Percentiles rank a stretch among this genome's conserved stretches.
These are phyloP conservation scores for Leguminivora glycinivorella DNA, from an alignment of 1,140 invertebrate genomes.

Conservation along the genomic window DNA sequence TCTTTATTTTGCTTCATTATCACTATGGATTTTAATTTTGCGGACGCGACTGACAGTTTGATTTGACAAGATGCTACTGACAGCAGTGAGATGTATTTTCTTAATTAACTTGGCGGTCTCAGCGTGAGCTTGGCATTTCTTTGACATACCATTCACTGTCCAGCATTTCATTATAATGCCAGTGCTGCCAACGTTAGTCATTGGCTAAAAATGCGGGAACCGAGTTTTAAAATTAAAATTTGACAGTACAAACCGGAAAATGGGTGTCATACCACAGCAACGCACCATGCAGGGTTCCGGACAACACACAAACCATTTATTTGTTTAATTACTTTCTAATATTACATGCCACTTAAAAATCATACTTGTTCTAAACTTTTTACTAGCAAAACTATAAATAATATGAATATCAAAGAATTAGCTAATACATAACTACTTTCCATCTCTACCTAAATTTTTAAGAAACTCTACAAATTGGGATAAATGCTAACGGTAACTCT, in stretches of 20 bases:
- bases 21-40: slow-evolving; percentile 25
- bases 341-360: too few relatives aligned
- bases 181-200: not conserved
- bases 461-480: too few relatives aligned
- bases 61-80: not conserved
- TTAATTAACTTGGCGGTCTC: not conserved
- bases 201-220: not conserved
- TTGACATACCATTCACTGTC: not conserved
- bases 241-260: not conserved
- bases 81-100: slow-evolving; percentile 4
- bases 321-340: not conserved
- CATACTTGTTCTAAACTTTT: too few relatives aligned
- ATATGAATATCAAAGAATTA: too few relatives aligned
- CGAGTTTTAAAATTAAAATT: not conserved
- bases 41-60: slow-evolving; percentile 13
- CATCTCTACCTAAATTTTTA: too few relatives aligned
- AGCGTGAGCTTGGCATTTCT: not conserved
- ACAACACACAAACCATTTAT: not conserved
- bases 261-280: not conserved
- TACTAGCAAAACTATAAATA: too few relatives aligned
- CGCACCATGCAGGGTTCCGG: not conserved
- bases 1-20: slow-evolving; percentile 25
- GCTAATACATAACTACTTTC: too few relatives aligned
- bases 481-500: too few relatives aligned
- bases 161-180: not conserved